Percentiles rank a stretch among this genome's conserved stretches.
phyloP scores from a whole-genome alignment of 2,797 vertebrate genomes.

The Helarctos malayanus region DNA sequence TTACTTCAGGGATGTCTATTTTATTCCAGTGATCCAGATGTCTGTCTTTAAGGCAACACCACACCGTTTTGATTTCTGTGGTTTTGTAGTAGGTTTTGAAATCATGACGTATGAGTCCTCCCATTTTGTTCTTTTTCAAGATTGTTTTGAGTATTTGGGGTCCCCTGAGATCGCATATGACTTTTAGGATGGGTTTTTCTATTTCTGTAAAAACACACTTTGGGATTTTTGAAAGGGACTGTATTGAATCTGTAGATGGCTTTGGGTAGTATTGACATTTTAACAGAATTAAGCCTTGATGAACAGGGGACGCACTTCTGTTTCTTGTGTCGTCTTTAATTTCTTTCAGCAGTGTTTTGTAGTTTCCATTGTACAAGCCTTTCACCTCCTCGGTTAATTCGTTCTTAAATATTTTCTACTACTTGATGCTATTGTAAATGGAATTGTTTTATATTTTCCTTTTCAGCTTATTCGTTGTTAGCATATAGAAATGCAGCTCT shows the following conservation, averaged over 20 bases:
- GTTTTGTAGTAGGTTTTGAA: neutral
- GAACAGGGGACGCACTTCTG: neutral
- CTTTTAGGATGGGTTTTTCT: neutral
- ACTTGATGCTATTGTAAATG: neutral
- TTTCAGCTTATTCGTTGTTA: neutral
- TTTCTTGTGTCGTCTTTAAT: neutral
- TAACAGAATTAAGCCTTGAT: neutral
- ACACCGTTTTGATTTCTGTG: neutral
- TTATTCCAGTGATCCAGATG: neutral
- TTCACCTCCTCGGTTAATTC: neutral
- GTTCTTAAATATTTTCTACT: constrained; percentile 26
- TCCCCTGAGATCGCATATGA: neutral
- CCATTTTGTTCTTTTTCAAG: neutral
- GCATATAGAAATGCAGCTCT: neutral
- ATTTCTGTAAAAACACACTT: neutral
- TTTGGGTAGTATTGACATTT: neutral
- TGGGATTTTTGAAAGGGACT: constrained; percentile 16
- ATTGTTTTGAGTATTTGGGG: neutral
- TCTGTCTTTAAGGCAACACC: neutral
- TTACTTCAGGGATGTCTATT: neutral
- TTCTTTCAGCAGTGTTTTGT: neutral
- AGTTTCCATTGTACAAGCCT: neutral
- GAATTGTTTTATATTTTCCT: neutral
- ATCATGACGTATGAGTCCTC: neutral
- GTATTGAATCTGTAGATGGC: neutral